Evolutionary conservation across 2,888 invertebrate genomes (phyloP), one percentile per base, ranked within the genome.

Genomic region (Thera britannica): DNA sequence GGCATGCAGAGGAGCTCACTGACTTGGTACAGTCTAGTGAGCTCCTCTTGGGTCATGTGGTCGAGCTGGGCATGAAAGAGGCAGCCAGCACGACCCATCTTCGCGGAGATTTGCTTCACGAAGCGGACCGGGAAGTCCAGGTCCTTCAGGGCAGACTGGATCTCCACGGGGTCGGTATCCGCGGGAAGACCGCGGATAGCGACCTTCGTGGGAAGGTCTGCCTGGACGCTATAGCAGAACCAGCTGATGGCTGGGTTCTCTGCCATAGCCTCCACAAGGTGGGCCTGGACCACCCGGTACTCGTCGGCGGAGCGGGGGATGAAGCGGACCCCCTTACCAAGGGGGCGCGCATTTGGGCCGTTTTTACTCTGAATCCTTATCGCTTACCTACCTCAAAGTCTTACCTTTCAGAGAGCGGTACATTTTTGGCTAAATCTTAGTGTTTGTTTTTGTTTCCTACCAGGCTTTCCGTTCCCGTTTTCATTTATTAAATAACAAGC

Each of bases 141-240:
- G 1, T 56, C 52, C 12, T 0, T 5, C 0, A 68, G 23, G 0
- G 68, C 75, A 4, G 52, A 64, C 23, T 36, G 2, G 2, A 46
- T 46, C 9, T 46, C 44, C 9, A 7, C 44, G 9, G 9, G 44
- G 3, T 46, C 44, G 9, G 44, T 46, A 9, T 46, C 44, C 44
- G 44, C 44, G 9, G 44, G 44, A 2, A 46, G 7, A 2, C 44
- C 44, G 44, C 44, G 44, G 44, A 46, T 46, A 9, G 44, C 44
- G 8, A 46, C 44, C 44, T 46, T 46, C 44, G 44, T 46, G 2
- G 44, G 44, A 1, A 46, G 9, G 3, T 46, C 44, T 8, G 44
- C 44, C 49, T 0, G 58, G 56, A 70, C 70, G 6, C 73, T 60
- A 58, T 75, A 77, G 4, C 68, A 71, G 63, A 65, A 75, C 74